Evolutionary conservation across 1,140 invertebrate genomes (phyloP).

Genomic region (Bicyclus anynana): DNA sequence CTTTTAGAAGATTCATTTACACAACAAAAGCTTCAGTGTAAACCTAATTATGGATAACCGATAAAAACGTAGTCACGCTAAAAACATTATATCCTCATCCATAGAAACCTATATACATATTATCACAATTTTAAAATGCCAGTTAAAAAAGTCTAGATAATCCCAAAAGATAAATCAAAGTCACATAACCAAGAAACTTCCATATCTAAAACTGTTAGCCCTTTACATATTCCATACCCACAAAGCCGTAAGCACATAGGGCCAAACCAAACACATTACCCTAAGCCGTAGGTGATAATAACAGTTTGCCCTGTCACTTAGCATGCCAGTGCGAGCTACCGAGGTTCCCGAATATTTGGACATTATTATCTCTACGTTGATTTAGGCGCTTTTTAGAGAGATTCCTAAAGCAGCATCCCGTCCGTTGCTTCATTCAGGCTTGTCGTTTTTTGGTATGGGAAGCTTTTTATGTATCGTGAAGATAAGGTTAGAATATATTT

Average conservation of each 20-base stretch:
- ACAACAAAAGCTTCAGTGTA: too few species aligned
- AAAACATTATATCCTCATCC: too few species aligned
- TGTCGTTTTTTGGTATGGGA: background rate
- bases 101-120: too few species aligned
- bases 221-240: background rate
- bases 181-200: too few species aligned
- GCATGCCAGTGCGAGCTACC: constrained; percentile 43
- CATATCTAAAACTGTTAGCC: background rate
- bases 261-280: constrained; percentile 45
- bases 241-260: constrained; percentile 23
- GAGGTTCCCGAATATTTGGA: constrained; percentile 40
- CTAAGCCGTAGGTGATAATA: constrained; percentile 48
- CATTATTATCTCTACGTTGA: constrained; percentile 54
- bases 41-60: too few species aligned
- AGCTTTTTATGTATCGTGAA: background rate
- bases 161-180: too few species aligned
- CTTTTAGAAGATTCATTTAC: too few species aligned
- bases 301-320: constrained; percentile 51
- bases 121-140: too few species aligned
- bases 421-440: constrained; percentile 9
- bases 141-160: too few species aligned
- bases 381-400: constrained; percentile 35
- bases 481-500: background rate
- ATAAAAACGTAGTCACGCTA: too few species aligned
- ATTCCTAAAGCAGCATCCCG: constrained; percentile 7